Evolutionary conservation across 2,888 invertebrate species (phyloP).

Genomic region (Eupithecia tripunctaria): DNA sequence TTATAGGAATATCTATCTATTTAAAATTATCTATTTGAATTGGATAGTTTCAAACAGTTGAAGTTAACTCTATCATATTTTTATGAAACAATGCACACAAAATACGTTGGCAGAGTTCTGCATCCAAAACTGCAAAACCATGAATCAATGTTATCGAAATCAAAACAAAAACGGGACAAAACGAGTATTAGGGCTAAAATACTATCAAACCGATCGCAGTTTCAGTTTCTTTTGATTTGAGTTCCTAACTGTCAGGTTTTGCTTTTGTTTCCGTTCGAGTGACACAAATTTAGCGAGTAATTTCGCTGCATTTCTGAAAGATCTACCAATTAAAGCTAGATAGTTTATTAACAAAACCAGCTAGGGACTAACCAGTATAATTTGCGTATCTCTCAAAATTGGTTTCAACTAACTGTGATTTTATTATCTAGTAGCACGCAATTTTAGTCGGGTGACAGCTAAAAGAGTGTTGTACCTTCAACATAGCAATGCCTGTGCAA

Average conservation of each 20-base stretch:
- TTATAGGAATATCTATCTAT: no score
- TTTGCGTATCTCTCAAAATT: background rate
- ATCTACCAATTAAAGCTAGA: background rate
- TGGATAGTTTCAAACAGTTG: background rate
- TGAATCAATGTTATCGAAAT: background rate
- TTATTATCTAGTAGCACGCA: background rate
- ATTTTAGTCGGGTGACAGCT: background rate
- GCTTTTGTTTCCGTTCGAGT: background rate
- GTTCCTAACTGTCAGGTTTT: background rate
- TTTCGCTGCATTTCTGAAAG: background rate
- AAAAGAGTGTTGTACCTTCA: conserved; percentile 64
- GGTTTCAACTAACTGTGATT: background rate
- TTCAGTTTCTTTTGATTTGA: background rate
- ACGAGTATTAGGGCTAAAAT: background rate
- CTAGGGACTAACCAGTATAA: background rate
- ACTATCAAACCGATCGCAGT: background rate
- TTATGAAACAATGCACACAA: background rate
- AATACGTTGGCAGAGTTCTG: background rate
- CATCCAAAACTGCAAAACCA: background rate
- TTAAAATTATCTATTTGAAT: background rate
- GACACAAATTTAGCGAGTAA: background rate
- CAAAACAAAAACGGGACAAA: background rate
- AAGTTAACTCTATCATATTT: background rate
- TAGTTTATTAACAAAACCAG: background rate
- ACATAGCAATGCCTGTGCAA: conserved; percentile 77